Conservation (phyloP, 2,113 vertebrate genomes). For the Burhinus oedicnemus region DNA sequence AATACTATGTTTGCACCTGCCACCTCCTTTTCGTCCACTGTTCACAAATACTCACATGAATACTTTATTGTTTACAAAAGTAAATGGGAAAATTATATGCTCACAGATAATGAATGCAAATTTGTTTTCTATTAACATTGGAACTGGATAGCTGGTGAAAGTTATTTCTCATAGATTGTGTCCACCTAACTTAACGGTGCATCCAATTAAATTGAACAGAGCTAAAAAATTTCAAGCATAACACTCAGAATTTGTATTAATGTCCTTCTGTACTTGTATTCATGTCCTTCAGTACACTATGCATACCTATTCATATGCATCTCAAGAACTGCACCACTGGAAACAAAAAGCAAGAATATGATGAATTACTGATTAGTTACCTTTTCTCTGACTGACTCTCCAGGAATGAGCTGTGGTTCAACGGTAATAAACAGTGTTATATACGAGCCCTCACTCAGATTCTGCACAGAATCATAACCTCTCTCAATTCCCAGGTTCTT, state of each 20-base stretch:
- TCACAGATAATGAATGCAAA: background rate
- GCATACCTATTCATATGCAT: background rate
- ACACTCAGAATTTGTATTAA: background rate
- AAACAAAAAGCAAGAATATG: background rate
- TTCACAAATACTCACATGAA: background rate
- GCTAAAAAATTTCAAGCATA: background rate
- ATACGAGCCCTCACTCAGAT: slow-evolving; percentile 87
- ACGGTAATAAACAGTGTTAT: slow-evolving; percentile 93
- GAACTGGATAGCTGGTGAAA: background rate
- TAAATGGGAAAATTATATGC: background rate
- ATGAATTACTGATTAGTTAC: slow-evolving; percentile 60
- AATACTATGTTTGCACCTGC: background rate
- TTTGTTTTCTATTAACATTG: background rate
- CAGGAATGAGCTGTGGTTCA: slow-evolving; percentile 92
- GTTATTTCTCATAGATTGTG: background rate
- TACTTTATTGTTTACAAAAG: background rate
- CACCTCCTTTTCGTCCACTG: background rate
- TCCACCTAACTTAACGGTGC: background rate
- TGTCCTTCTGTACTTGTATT: background rate
- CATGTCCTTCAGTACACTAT: background rate
- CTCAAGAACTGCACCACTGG: background rate
- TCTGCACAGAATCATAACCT: slow-evolving; percentile 78
- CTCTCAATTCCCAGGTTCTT: slow-evolving; percentile 73
- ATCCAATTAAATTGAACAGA: background rate
- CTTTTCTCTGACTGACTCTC: slow-evolving; percentile 90